Conservation (phyloP, 1,140 invertebrate species). For the Dreissena rostriformis region DNA sequence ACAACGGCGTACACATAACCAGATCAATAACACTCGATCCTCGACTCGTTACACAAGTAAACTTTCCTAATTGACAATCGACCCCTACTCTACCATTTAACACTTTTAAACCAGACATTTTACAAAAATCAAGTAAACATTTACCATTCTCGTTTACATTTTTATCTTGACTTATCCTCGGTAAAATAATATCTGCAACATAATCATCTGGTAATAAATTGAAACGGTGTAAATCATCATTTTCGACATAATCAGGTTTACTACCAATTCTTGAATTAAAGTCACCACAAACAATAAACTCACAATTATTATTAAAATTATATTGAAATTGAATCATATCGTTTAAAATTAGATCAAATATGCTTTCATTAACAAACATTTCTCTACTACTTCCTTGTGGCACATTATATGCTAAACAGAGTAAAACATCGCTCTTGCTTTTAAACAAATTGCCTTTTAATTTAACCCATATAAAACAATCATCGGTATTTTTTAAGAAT, state of each 20-base stretch:
- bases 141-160: constrained; percentile 19
- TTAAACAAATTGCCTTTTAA: not conserved
- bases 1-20: constrained; percentile 8
- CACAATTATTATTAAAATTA: not conserved
- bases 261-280: not conserved
- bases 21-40: constrained; percentile 26
- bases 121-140: constrained; percentile 1
- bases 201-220: constrained; percentile 33
- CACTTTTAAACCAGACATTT: not conserved
- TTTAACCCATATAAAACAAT: constrained; percentile 14
- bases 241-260: constrained; percentile 14
- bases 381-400: constrained; percentile 27
- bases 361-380: not conserved
- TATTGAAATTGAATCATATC: constrained; percentile 3
- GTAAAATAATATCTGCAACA: constrained; percentile 3
- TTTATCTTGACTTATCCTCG: constrained; percentile 10
- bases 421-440: constrained; percentile 4
- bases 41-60: constrained; percentile 11
- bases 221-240: not conserved
- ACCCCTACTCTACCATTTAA: constrained; percentile 5
- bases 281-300: not conserved
- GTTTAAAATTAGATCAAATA: constrained; percentile 8
- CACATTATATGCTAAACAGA: constrained; percentile 17
- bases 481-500: not conserved
- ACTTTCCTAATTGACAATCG: constrained; percentile 8